Conservation (phyloP, 2,888 invertebrate genomes). For the Molorchus minor region DNA sequence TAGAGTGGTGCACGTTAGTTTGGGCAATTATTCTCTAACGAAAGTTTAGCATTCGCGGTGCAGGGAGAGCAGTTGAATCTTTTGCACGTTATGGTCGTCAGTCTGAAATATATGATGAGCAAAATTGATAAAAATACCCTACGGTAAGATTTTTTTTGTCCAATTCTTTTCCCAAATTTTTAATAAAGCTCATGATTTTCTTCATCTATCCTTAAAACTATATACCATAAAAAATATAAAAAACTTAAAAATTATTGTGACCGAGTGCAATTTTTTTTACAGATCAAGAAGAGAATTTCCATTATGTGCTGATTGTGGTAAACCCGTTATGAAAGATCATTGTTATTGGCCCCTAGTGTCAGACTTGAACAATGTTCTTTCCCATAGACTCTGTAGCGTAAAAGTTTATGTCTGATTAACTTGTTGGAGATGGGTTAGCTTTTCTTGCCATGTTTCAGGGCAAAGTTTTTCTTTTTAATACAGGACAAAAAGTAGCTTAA, state of each 20-base stretch:
- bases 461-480: conserved; percentile 55
- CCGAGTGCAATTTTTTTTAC: conserved; percentile 39
- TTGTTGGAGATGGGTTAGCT: conserved; percentile 95
- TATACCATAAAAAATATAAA: not conserved
- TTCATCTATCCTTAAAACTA: no score
- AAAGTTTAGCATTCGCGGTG: conserved; percentile 89
- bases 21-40: conserved; percentile 95
- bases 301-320: conserved; percentile 93
- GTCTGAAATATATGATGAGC: conserved; percentile 92
- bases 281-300: conserved; percentile 82
- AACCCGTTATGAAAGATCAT: conserved; percentile 95
- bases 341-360: conserved; percentile 98
- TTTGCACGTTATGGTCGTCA: conserved; percentile 92
- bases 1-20: conserved; percentile 97
- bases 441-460: conserved; percentile 95
- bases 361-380: conserved; percentile 94
- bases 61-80: conserved; percentile 89
- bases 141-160: conserved; percentile 68
- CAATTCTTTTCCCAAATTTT: not conserved
- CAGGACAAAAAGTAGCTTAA: no score
- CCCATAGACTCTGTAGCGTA: conserved; percentile 91
- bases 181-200: not conserved
- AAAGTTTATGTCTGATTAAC: conserved; percentile 86
- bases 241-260: not conserved
- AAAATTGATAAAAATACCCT: conserved; percentile 89